phyloP scores from a whole-genome alignment of 2,797 vertebrate species.

The Antennarius maculatus region DNA sequence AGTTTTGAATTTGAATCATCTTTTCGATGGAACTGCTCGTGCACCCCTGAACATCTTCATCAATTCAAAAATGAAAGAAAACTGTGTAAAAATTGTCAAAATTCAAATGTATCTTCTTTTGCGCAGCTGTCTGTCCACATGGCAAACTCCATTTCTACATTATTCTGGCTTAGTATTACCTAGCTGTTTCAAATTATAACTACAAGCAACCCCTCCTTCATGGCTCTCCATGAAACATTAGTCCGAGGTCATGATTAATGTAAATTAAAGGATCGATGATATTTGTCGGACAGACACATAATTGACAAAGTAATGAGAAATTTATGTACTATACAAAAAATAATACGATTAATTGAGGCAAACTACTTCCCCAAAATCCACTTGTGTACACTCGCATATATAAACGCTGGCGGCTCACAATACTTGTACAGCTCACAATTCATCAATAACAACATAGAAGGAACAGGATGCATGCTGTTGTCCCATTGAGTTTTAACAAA shows the following conservation, averaged over 20 bases:
- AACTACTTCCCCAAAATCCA: too few species aligned
- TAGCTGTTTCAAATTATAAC: slow-evolving; percentile 36
- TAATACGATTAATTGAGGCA: too few species aligned
- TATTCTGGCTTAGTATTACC: slow-evolving; percentile 59
- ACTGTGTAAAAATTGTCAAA: slow-evolving; percentile 31
- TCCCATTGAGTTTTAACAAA: too few species aligned
- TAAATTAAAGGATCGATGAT: slow-evolving; percentile 10
- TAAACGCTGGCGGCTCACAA: too few species aligned
- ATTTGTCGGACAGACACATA: too few species aligned
- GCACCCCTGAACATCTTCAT: slow-evolving; percentile 26
- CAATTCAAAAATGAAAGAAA: slow-evolving; percentile 46
- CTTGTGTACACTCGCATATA: too few species aligned
- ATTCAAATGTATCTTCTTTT: slow-evolving; percentile 39
- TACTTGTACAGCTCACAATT: too few species aligned
- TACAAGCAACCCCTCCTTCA: slow-evolving; percentile 33
- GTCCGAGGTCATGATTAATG: slow-evolving; percentile 29
- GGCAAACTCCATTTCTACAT: slow-evolving; percentile 56
- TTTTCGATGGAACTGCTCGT: slow-evolving; percentile 38
- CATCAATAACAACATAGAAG: too few species aligned
- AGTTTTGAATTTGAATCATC: slow-evolving; percentile 45
- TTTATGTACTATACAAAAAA: too few species aligned
- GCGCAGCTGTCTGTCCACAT: slow-evolving; percentile 56
- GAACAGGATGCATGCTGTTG: too few species aligned
- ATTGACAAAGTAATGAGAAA: too few species aligned
- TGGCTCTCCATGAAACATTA: slow-evolving; percentile 49